phyloP scores from a whole-genome alignment of 2,113 vertebrate species.

The Lipotes vexillifer region DNA sequence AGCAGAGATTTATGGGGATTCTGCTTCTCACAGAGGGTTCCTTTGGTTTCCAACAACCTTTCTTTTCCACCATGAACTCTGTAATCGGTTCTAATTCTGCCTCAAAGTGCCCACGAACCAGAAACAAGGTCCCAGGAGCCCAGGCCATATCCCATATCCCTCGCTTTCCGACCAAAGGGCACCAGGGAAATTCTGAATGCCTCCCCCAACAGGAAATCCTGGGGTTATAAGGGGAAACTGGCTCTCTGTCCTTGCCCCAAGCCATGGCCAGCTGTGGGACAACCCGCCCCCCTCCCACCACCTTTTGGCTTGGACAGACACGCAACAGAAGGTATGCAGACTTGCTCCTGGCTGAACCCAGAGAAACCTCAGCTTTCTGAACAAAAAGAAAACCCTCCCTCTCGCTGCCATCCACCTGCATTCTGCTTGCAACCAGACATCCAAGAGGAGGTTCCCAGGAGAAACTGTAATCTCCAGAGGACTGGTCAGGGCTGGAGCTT shows the following conservation, averaged over 20 bases:
- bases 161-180: background rate
- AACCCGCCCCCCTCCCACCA: background rate
- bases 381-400: background rate
- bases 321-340: background rate
- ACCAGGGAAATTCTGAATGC: background rate
- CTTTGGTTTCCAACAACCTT: conserved; percentile 31
- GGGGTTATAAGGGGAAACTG: background rate
- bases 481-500: too few relatives aligned
- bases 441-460: background rate
- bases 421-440: background rate
- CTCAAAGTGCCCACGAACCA: background rate
- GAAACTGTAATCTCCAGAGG: background rate
- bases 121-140: background rate
- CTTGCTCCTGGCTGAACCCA: background rate
- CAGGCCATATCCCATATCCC: background rate
- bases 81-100: background rate
- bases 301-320: background rate
- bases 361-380: background rate
- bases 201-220: background rate
- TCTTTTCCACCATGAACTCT: background rate
- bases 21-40: conserved; percentile 50
- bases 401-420: background rate
- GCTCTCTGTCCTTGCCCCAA: background rate
- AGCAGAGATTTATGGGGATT: conserved; percentile 62
- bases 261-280: background rate